Percentiles rank a stretch among this genome's conserved stretches.
Conservation (phyloP, 1,140 invertebrate species). For the Medauroidea extradentata region DNA sequence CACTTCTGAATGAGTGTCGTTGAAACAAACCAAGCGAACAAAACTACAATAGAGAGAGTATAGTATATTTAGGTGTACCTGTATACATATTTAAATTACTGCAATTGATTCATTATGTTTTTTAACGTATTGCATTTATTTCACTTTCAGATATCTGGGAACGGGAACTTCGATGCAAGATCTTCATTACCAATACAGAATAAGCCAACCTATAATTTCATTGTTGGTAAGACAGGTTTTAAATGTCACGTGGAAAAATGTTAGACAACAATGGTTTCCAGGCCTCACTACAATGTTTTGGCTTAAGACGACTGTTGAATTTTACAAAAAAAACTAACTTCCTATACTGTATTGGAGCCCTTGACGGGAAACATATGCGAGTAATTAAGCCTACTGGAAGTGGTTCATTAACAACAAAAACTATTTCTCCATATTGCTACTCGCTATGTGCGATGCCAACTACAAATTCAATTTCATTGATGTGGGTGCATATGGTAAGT, state of each 20-base stretch:
- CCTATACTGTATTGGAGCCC: constrained; percentile 18
- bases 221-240: neutral
- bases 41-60: too few species aligned
- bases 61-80: too few species aligned
- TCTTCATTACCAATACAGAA: neutral
- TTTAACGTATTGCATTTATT: too few species aligned
- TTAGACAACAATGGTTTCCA: neutral
- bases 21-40: too few species aligned
- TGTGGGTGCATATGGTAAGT: constrained; percentile 41
- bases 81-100: too few species aligned
- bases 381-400: constrained; percentile 24
- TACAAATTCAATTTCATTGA: constrained; percentile 25
- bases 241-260: neutral
- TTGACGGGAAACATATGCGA: constrained; percentile 37
- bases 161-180: neutral
- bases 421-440: constrained; percentile 38
- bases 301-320: constrained; percentile 1
- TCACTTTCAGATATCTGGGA: neutral
- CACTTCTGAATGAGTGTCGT: too few species aligned
- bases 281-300: constrained; percentile 4
- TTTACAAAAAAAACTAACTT: constrained; percentile 1
- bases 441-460: constrained; percentile 39
- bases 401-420: constrained; percentile 37
- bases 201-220: neutral
- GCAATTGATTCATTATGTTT: too few species aligned